phyloP scores from a whole-genome alignment of 2,888 invertebrate genomes.

The Eulithis testata region DNA sequence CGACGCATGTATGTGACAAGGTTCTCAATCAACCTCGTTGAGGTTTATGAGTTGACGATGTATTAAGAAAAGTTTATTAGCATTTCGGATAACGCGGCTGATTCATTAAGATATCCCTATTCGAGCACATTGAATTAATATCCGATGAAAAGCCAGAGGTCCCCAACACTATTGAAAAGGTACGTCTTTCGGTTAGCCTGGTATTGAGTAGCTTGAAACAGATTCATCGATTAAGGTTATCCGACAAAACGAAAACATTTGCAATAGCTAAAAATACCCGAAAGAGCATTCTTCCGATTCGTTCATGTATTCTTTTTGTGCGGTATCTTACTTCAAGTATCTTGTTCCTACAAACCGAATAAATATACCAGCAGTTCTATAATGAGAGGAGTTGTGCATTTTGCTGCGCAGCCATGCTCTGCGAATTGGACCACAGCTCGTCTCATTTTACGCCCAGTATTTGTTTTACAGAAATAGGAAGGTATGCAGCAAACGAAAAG shows the following conservation, averaged over 20 bases:
- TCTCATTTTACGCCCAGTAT: too few relatives aligned
- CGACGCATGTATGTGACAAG: slow-evolving; percentile 20
- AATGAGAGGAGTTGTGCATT: too few relatives aligned
- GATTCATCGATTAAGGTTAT: slow-evolving; percentile 9
- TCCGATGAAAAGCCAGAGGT: not conserved
- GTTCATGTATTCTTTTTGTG: slow-evolving; percentile 3
- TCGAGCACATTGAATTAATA: not conserved
- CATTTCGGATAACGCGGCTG: slow-evolving; percentile 16
- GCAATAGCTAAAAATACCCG: slow-evolving; percentile 20
- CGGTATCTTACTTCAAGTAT: not conserved
- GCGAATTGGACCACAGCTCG: too few relatives aligned
- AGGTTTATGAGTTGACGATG: slow-evolving; percentile 9
- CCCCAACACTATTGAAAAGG: slow-evolving; percentile 21
- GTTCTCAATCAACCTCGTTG: slow-evolving; percentile 24
- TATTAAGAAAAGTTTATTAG: slow-evolving; percentile 22
- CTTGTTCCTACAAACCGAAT: not conserved
- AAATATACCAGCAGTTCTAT: not conserved
- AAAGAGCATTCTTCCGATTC: slow-evolving; percentile 14
- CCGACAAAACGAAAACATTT: slow-evolving; percentile 15
- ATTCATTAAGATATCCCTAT: slow-evolving; percentile 9
- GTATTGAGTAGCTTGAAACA: not conserved
- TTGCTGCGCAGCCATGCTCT: too few relatives aligned
- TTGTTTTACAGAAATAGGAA: too few relatives aligned
- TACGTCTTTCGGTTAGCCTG: not conserved
- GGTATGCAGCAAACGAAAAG: not conserved